Base-by-base conservation (phyloP, 2,888 invertebrate genomes). In the Yponomeuta sedellus region DNA sequence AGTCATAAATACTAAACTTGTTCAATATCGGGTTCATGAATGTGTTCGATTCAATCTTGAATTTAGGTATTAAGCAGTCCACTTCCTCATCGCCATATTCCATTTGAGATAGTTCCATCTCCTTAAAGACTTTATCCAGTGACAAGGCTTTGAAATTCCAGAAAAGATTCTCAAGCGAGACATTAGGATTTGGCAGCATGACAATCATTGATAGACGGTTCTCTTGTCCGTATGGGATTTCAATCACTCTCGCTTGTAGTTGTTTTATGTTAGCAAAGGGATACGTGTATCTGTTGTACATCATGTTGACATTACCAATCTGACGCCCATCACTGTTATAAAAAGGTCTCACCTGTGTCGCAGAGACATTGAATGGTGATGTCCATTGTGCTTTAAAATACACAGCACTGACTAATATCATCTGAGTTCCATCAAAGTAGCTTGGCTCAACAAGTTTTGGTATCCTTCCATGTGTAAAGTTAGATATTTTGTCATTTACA, bases 371-470 rank as follows among this genome's bases (percentile, higher is more conserved):
- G 71, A 95, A 95, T 0, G 94, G 94, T 8, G 86, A 75, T 64
- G 92, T 88, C 96, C 96, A 96, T 67, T 92, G 91, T 0, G 95
- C 95, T 82, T 94, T 95, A 77, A 96, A 96, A 77, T 92, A 95
- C 22, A 95, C 77, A 1, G 94, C 93, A 70, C 95, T 95, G 0
- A 94, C 88, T 69, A 96, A 77, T 16, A 95, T 85, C 82, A 95
- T 88, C 67, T 92, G 84, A 0, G 94, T 88, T 65, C 92, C 79
- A 5, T 71, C 68, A 19, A 93, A 79, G 70, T 92, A 88, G 65
- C 77, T 88, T 12, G 75, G 74, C 0, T 82, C 78, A 6, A 89
- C 80, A 58, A 89, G 67, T 3, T 74, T 75, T 0, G 78, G 70
- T 62, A 91, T 87, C 34, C 79, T 75, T 1, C 86, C 86, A 44